Percentiles rank a stretch among this genome's conserved stretches.
Conservation (phyloP, 2,888 invertebrate species). For the Smittia aterrima region DNA sequence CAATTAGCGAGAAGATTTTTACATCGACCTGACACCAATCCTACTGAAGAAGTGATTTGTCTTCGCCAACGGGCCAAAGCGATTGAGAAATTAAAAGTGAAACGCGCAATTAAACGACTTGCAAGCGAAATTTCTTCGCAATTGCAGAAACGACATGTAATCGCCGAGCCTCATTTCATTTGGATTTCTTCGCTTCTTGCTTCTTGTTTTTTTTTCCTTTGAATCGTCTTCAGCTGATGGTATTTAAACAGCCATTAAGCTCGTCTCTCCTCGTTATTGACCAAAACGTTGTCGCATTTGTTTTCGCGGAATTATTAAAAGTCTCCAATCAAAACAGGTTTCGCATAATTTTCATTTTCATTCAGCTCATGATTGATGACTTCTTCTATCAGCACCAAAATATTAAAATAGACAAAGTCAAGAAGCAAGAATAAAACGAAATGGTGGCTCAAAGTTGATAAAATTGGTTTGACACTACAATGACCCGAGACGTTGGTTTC, state of each 20-base stretch:
- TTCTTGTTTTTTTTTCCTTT: background rate
- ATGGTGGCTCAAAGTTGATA: background rate
- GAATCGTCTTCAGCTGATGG: background rate
- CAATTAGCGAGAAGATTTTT: background rate
- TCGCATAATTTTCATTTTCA: background rate
- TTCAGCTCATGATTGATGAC: background rate
- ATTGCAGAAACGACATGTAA: background rate
- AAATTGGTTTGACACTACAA: background rate
- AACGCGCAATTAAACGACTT: constrained; percentile 4
- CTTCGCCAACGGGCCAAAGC: background rate
- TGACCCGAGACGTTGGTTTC: background rate
- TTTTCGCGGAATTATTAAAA: too few species aligned
- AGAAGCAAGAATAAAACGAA: background rate
- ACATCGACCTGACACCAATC: background rate
- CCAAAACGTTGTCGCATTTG: too few species aligned
- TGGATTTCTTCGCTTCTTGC: background rate
- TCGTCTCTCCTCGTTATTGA: background rate
- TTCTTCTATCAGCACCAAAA: background rate
- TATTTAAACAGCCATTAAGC: background rate
- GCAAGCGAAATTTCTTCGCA: background rate
- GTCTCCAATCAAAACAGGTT: too few species aligned
- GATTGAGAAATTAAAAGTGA: constrained; percentile 17
- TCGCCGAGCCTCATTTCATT: background rate
- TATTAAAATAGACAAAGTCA: background rate
- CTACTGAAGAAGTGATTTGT: background rate